Conservation (phyloP, 1,140 invertebrate genomes). For the Matsumurasca onukii region DNA sequence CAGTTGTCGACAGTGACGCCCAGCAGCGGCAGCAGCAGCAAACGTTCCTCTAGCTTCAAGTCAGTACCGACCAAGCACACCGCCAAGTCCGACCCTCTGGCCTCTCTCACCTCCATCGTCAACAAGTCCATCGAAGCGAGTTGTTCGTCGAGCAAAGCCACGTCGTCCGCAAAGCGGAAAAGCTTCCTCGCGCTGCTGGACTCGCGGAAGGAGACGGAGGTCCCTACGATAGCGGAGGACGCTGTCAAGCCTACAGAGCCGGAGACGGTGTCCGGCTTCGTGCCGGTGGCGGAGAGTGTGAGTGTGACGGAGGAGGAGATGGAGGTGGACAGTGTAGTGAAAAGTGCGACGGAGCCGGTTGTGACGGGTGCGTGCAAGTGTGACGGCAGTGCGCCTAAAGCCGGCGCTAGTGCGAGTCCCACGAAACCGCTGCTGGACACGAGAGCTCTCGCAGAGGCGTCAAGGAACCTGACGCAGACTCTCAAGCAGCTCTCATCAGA, state of each 20-base stretch:
- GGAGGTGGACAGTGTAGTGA: constrained; percentile 18
- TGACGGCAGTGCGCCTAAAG: constrained; percentile 35
- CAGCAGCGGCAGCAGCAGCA: constrained; percentile 30
- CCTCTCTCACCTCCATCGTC: constrained; percentile 31
- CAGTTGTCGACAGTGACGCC: constrained; percentile 81
- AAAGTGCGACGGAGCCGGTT: background rate
- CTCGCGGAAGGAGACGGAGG: constrained; percentile 14
- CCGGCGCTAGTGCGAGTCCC: constrained; percentile 28
- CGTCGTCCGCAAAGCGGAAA: background rate
- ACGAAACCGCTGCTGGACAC: constrained; percentile 60
- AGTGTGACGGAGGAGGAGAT: background rate
- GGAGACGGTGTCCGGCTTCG: background rate
- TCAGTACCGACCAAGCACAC: constrained; percentile 14
- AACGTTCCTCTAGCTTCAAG: constrained; percentile 32
- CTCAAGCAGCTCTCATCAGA: constrained; percentile 87
- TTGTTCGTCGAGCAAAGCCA: background rate
- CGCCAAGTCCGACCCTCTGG: constrained; percentile 30
- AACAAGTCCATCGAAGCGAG: constrained; percentile 31
- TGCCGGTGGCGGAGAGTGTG: background rate
- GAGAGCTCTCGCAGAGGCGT: constrained; percentile 80
- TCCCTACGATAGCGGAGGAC: background rate
- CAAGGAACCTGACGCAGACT: constrained; percentile 88
- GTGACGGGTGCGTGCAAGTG: constrained; percentile 33
- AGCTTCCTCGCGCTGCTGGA: constrained; percentile 18
- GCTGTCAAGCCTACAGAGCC: background rate